Percentiles rank a stretch among this genome's conserved stretches.
Conservation (phyloP, 2,888 invertebrate species). For the Drosophila setosimentum region DNA sequence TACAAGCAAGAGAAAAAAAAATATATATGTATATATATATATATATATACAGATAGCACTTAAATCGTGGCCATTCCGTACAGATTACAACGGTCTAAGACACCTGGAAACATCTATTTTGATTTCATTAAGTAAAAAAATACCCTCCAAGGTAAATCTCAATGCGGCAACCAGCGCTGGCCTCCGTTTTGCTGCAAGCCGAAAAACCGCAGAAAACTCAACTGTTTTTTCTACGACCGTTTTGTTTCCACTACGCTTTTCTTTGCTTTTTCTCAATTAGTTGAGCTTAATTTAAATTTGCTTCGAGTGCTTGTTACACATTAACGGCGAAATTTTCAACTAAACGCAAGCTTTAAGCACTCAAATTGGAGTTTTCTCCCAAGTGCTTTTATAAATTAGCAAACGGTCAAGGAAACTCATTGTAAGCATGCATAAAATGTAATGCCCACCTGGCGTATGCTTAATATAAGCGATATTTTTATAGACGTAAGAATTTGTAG, state of each 20-base stretch:
- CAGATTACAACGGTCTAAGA: slow-evolving; percentile 37
- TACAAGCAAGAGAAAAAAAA: background rate
- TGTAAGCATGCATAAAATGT: slow-evolving; percentile 18
- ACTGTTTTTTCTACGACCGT: slow-evolving; percentile 32
- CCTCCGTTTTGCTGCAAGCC: slow-evolving; percentile 20
- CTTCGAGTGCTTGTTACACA: slow-evolving; percentile 69
- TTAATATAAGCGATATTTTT: slow-evolving; percentile 4
- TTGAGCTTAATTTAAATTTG: slow-evolving; percentile 78
- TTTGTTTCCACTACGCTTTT: slow-evolving; percentile 19
- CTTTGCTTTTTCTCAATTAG: slow-evolving; percentile 61
- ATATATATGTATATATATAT: background rate
- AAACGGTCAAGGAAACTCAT: slow-evolving; percentile 29
- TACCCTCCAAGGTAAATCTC: slow-evolving; percentile 57
- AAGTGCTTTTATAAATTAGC: slow-evolving; percentile 62
- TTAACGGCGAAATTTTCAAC: slow-evolving; percentile 58
- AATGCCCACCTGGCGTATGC: slow-evolving; percentile 13
- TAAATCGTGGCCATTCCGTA: slow-evolving; percentile 13
- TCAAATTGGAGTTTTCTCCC: slow-evolving; percentile 20
- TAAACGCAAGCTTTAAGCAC: slow-evolving; percentile 56
- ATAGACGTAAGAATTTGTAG: background rate
- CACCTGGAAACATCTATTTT: slow-evolving; percentile 69
- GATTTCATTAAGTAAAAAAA: slow-evolving; percentile 79
- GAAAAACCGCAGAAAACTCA: slow-evolving; percentile 40
- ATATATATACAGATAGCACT: slow-evolving; percentile 13
- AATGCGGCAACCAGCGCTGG: slow-evolving; percentile 5